Conservation (phyloP, 2,797 vertebrate species). For the Sebastes cheni region DNA sequence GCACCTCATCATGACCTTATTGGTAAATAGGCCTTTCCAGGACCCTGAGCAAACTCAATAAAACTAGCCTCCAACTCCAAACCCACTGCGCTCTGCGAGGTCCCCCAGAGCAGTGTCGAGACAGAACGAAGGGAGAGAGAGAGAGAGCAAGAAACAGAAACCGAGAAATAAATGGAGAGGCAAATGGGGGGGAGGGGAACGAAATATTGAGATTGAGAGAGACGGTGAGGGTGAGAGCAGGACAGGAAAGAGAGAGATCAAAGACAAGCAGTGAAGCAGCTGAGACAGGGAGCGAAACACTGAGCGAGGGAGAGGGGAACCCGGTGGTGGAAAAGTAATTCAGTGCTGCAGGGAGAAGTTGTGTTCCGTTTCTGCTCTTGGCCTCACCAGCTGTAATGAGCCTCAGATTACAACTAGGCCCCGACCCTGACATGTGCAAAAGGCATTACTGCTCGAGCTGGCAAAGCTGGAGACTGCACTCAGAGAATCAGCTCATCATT, state of each 20-base stretch:
- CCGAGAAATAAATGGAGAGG: conserved; percentile 64
- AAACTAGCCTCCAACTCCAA: conserved; percentile 75
- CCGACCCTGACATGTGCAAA: conserved; percentile 84
- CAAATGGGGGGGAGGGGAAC: conserved; percentile 51
- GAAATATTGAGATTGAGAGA: conserved; percentile 71
- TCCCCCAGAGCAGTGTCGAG: conserved; percentile 58
- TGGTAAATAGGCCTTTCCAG: conserved; percentile 74
- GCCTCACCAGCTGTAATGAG: conserved; percentile 83
- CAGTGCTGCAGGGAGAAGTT: conserved; percentile 81
- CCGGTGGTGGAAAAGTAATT: conserved; percentile 81
- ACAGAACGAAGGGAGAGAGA: conserved; percentile 36
- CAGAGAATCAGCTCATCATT: conserved; percentile 83
- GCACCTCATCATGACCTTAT: conserved; percentile 75
- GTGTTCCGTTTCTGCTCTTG: conserved; percentile 80
- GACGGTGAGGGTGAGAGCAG: conserved; percentile 62
- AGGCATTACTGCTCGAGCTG: conserved; percentile 76
- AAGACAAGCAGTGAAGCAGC: conserved; percentile 75
- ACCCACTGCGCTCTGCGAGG: conserved; percentile 50
- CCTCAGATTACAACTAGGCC: conserved; percentile 81
- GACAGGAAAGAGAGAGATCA: conserved; percentile 76
- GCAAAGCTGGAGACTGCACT: conserved; percentile 75
- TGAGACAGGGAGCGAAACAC: conserved; percentile 72
- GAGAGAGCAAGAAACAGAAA: conserved; percentile 37
- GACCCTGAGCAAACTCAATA: conserved; percentile 81
- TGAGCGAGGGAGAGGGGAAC: conserved; percentile 67